Conservation (phyloP, 1,140 invertebrate species). For the Sitobion miscanthi region DNA sequence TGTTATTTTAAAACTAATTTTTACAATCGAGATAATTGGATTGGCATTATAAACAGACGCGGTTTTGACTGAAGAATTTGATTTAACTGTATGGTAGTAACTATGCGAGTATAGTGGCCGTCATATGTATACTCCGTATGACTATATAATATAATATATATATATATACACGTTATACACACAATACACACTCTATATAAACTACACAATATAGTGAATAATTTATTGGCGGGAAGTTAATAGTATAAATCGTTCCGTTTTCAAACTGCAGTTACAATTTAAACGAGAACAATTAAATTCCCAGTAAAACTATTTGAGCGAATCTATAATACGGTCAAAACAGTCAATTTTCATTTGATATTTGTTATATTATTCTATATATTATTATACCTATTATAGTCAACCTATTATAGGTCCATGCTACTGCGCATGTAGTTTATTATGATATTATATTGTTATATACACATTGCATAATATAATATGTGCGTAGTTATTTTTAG, state of each 20-base stretch:
- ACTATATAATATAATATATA: too few species aligned
- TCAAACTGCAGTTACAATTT: slow-evolving; percentile 3
- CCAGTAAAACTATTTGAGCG: neutral
- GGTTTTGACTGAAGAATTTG: neutral
- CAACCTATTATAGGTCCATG: neutral
- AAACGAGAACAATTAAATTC: neutral
- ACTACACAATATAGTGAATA: neutral
- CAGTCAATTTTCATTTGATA: neutral
- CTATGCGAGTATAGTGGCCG: neutral
- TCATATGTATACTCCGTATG: too few species aligned
- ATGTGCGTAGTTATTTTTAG: neutral
- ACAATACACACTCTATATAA: neutral
- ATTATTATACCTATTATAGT: too few species aligned
- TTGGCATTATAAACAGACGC: neutral
- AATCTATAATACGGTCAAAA: neutral
- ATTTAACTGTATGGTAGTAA: neutral
- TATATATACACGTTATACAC: neutral
- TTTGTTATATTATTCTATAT: neutral
- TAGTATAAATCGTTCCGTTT: neutral
- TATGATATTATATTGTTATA: neutral
- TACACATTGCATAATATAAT: neutral
- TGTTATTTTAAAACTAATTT: neutral
- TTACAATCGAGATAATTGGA: slow-evolving; percentile 10
- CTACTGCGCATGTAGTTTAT: neutral
- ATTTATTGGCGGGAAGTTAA: neutral